Evolutionary conservation across 2,797 vertebrate genomes (phyloP), one percentile per base, ranked within the genome.

Genomic region (Sebastes glaucus): DNA sequence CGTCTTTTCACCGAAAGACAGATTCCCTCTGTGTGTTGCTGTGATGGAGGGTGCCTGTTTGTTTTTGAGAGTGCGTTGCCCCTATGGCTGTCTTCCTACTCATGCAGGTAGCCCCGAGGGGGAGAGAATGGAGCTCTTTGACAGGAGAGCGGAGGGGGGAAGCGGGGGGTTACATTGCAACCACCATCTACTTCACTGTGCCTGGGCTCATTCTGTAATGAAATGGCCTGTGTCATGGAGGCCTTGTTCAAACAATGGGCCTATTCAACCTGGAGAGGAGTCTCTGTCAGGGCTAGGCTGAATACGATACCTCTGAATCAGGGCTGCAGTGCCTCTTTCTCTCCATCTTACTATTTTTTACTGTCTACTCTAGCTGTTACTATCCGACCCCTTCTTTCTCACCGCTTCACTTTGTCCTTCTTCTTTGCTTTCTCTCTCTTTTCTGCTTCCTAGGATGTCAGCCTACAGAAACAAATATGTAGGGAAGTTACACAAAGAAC

Each of bases 211-310:
- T 92, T 93, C 90, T 94, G 87, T 91, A 96, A 95, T 94, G 90
- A 96, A 96, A 95, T 92, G 93, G 92, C 91, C 90, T 91, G 92
- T 95, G 93, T 94, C 90, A 94, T 94, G 92, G 92, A 96, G 93
- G 91, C 89, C 87, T 78, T 89, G 83, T 91, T 83, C 61, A 92
- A 93, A 96, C 95, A 96, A 96, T 95, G 91, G 86, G 88, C 73
- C 92, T 72, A 96, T 96, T 96, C 95, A 96, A 81, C 79, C 72
- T 70, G 80, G 82, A 90, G 85, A 80, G 90, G 89, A 93, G 90
- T 92, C 91, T 94, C 92, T 94, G 92, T 94, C 90, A 93, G 80
- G 92, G 91, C 81, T 22, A 38, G 89, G 81, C 84, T 87, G 92
- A 96, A 96, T 80, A 93, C 69, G 92, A 96, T 96, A 94, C 95